These are phyloP conservation scores for Unio delphinus DNA, from an alignment of 2,888 invertebrate genomes.

Conservation along the genomic window DNA sequence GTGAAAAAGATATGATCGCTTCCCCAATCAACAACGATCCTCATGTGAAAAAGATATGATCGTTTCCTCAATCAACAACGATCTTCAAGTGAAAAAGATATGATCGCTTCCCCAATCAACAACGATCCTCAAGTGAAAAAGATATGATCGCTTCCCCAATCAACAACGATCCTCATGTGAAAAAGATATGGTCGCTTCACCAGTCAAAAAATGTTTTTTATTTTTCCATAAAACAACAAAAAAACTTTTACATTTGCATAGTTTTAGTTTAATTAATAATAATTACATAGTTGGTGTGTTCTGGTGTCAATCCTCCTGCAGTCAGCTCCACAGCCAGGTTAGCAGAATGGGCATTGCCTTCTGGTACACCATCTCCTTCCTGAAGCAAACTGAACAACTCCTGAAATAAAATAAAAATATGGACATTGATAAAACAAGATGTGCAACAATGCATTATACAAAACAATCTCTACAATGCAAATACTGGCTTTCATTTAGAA, in stretches of 20 bases:
- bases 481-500: no score
- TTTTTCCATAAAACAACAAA: not conserved
- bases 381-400: constrained; percentile 65
- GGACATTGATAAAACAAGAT: not conserved
- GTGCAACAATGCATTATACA: not conserved
- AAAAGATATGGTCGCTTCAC: no score
- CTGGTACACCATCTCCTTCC: constrained; percentile 47
- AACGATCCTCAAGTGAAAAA: no score
- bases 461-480: not conserved
- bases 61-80: no score
- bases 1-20: no score
- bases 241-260: not conserved
- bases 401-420: constrained; percentile 33
- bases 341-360: constrained; percentile 56
- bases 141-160: no score
- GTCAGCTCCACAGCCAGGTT: constrained; percentile 65
- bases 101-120: no score
- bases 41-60: no score
- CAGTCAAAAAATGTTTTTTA: not conserved
- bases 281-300: constrained; percentile 65
- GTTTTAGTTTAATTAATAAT: not conserved
- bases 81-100: no score
- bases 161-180: no score
- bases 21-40: no score
- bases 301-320: constrained; percentile 67